Evolutionary conservation across 2,888 invertebrate species (phyloP), one percentile per base, ranked within the genome.

Genomic region (Napeogenes inachia): DNA sequence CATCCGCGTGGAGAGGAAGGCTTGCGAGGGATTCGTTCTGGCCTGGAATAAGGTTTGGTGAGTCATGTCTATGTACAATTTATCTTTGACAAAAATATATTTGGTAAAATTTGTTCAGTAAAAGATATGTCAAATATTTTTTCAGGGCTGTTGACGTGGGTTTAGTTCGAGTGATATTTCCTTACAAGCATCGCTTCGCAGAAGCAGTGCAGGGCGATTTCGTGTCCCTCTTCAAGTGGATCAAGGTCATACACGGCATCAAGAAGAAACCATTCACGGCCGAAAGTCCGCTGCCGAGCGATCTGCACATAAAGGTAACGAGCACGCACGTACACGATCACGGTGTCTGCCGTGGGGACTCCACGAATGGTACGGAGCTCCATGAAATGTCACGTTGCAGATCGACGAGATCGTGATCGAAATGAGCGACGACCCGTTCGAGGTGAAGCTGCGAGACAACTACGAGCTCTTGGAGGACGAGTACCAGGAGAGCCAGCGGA

Each of bases 381-480:
- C 12, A 12, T 42, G 3, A 10, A 10, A 45, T n/a, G 35, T 50
- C 30, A 45, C 13, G 8, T 59, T 84, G 56, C 75, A 96, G 95
- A 93, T 97, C 32, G 95, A 97, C 86, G 95, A 96, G 75, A 95
- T 98, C 75, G 82, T 95, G 2, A 93, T 99, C 72, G 98, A 99
- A 89, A 94, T 99, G 87, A 96, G 96, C 70, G 99, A 99, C 79
- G 99, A 99, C 92, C 99, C 99, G 0, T 99, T 99, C 79, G 99
- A 99, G 88, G 98, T 99, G 3, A 97, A 97, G 76, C 89, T 99
- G 6, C 93, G 98, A 0, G 98, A 99, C 74, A 99, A 99, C 82
- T 99, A 97, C 81, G 98, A 98, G 78, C 90, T 99, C 0, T 82
- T 98, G 56, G 97, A 97, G 75, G 99, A 42, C 42, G 42, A 42